Evolutionary conservation across 2,113 vertebrate genomes (phyloP).

Genomic region (Python bivittatus): DNA sequence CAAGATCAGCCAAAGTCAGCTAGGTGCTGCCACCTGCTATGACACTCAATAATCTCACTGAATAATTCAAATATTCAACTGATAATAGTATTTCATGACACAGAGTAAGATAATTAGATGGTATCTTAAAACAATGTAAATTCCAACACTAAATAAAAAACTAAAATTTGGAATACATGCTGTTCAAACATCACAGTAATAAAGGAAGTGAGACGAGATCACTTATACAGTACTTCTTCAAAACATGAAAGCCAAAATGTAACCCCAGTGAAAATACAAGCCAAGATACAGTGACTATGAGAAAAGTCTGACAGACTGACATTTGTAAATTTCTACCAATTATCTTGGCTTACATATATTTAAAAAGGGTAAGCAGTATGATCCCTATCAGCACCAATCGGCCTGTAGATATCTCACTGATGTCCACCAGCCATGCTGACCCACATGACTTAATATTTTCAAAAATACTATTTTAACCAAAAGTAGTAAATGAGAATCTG

Average conservation of each 20-base stretch:
- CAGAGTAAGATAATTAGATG: background rate
- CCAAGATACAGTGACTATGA: background rate
- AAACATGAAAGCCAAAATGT: slow-evolving; percentile 5
- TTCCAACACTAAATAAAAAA: background rate
- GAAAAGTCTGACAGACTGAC: background rate
- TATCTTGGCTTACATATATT: too few species aligned
- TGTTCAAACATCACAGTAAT: background rate
- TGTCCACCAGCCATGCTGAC: background rate
- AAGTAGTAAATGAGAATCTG: background rate
- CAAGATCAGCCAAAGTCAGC: background rate
- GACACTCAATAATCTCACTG: background rate
- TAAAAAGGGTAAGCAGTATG: background rate
- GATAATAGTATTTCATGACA: too few species aligned
- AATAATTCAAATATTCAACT: background rate
- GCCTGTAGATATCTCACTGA: background rate
- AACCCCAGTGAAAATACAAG: background rate
- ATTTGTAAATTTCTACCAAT: background rate
- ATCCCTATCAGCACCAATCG: background rate
- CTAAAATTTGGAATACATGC: background rate
- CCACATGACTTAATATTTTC: background rate
- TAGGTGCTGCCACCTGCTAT: background rate
- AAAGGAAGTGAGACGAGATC: background rate
- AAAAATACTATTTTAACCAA: background rate
- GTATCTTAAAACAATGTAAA: background rate
- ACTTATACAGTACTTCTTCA: rapidly evolving